phyloP scores from a whole-genome alignment of 2,797 vertebrate species.

The Malurus leucopterus region DNA sequence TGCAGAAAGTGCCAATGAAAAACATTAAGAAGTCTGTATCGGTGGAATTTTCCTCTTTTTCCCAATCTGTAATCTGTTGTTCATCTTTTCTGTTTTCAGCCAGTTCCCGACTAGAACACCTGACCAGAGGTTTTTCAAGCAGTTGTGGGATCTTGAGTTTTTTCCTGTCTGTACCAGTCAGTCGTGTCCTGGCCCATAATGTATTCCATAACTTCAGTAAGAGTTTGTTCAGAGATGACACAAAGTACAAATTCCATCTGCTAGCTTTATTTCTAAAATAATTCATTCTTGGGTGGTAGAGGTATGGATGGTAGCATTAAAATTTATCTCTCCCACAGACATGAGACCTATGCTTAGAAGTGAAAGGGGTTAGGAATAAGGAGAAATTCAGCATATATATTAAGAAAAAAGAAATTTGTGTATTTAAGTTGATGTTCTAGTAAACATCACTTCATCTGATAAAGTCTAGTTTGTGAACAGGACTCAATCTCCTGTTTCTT shows the following conservation, averaged over 20 bases:
- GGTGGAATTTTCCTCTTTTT: not conserved
- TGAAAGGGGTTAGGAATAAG: not conserved
- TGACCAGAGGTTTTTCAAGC: not conserved
- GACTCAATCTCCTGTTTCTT: not conserved
- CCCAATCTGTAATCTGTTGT: not conserved
- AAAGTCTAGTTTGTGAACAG: not conserved
- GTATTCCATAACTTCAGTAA: not conserved
- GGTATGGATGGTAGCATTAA: not conserved
- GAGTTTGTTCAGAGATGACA: not conserved
- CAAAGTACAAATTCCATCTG: not conserved
- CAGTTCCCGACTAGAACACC: not conserved
- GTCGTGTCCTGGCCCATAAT: not conserved
- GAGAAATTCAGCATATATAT: not conserved
- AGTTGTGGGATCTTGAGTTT: not conserved
- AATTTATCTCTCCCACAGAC: not conserved
- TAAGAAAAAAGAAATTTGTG: not conserved
- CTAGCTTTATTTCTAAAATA: not conserved
- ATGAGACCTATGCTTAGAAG: not conserved
- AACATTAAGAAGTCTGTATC: not conserved
- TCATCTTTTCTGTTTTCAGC: not conserved
- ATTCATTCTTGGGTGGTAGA: not conserved
- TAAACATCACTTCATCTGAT: not conserved
- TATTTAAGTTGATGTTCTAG: not conserved
- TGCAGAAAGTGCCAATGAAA: not conserved
- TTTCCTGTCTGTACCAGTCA: not conserved